phyloP scores from a whole-genome alignment of 2,888 invertebrate genomes.

The Tenodera sinensis region DNA sequence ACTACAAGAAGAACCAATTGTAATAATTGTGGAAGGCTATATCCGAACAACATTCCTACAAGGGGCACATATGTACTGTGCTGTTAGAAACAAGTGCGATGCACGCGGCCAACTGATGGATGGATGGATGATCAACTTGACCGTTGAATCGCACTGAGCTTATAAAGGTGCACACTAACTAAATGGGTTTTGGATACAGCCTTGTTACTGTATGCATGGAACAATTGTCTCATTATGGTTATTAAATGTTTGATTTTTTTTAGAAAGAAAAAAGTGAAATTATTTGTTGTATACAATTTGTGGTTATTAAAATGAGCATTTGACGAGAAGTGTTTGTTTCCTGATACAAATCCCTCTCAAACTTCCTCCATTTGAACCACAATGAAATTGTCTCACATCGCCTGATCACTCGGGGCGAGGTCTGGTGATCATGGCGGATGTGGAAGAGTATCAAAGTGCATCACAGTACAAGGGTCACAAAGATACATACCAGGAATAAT shows the following conservation, averaged over 20 bases:
- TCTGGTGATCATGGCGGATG: no score
- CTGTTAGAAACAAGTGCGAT: no score
- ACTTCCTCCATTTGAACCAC: no score
- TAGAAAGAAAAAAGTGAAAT: conserved; percentile 21
- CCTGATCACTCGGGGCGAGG: no score
- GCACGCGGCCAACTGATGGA: no score
- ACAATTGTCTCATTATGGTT: conserved; percentile 28
- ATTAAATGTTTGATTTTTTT: conserved; percentile 32
- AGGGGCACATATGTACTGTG: no score
- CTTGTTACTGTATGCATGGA: conserved; percentile 25
- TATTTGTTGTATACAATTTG: conserved; percentile 33
- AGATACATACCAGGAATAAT: no score
- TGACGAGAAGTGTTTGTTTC: background rate
- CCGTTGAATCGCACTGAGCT: background rate
- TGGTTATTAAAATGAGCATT: conserved; percentile 31
- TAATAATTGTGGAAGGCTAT: background rate
- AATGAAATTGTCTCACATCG: no score
- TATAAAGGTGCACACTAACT: background rate
- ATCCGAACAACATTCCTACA: background rate
- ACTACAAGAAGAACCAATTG: conserved; percentile 19
- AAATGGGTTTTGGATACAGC: conserved; percentile 1
- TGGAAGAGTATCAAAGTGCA: no score
- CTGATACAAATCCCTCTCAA: no score
- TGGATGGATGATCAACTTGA: no score
- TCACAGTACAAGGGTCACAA: no score